Percentiles rank a stretch among this genome's conserved stretches.
Evolutionary conservation across 2,113 vertebrate species (phyloP).

Genomic region (Hyperopisus bebe): DNA sequence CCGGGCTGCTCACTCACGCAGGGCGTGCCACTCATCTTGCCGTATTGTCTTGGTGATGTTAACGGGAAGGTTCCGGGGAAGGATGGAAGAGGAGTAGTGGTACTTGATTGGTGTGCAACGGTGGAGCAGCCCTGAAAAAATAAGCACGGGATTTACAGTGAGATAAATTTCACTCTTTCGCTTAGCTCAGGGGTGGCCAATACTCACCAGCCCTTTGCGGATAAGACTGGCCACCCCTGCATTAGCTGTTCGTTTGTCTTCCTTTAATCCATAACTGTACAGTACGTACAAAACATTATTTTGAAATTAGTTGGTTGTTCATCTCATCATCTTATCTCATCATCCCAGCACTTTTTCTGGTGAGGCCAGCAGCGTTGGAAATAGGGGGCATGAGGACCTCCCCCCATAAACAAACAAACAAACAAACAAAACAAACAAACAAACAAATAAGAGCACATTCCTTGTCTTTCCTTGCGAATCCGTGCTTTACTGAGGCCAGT

Average conservation of each 20-base stretch:
- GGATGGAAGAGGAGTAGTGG: constrained; percentile 80
- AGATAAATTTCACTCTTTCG: background rate
- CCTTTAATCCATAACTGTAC: background rate
- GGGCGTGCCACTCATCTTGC: constrained; percentile 86
- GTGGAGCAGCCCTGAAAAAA: constrained; percentile 65
- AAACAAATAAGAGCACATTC: too few species aligned
- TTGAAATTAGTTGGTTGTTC: background rate
- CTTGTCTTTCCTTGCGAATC: too few species aligned
- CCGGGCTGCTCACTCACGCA: constrained; percentile 68
- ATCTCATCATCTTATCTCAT: background rate
- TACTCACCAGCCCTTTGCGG: too few species aligned
- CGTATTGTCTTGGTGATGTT: constrained; percentile 84
- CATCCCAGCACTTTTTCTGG: background rate
- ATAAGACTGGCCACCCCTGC: too few species aligned
- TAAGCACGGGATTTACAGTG: background rate
- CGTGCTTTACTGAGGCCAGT: too few species aligned
- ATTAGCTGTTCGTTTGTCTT: background rate
- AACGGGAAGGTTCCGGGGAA: constrained; percentile 77
- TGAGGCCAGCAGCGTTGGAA: too few species aligned
- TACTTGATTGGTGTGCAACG: constrained; percentile 83
- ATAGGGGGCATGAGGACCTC: too few species aligned
- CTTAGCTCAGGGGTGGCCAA: background rate
- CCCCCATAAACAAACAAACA: too few species aligned
- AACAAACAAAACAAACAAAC: too few species aligned
- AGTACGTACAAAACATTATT: background rate